Conservation (phyloP, 2,888 invertebrate species). For the Stenodera caucasica region DNA sequence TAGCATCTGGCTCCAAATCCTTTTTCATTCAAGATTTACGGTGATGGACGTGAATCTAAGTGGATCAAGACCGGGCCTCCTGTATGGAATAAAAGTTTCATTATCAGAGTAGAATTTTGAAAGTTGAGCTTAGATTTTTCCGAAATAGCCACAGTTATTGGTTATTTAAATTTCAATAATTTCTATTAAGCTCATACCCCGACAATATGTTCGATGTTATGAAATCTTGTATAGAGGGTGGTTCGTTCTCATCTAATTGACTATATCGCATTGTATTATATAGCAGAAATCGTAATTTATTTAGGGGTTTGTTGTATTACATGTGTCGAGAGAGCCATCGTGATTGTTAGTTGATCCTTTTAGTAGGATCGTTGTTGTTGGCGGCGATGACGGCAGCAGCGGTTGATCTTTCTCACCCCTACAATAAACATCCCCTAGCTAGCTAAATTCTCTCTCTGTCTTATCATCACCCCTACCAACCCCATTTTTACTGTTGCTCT, state of each 20-base stretch:
- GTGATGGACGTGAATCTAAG: conserved; percentile 3
- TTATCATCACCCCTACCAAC: background rate
- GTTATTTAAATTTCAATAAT: too few species aligned
- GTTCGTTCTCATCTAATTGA: conserved; percentile 4
- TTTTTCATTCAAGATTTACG: background rate
- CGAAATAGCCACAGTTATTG: too few species aligned
- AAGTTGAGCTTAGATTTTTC: background rate
- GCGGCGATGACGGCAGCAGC: conserved; percentile 1
- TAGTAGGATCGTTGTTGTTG: conserved; percentile 20
- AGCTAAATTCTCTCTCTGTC: background rate
- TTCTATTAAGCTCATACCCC: too few species aligned
- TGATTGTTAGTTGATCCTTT: conserved; percentile 27
- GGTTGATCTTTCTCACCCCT: conserved; percentile 6
- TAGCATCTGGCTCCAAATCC: conserved; percentile 1
- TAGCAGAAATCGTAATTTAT: conserved; percentile 42
- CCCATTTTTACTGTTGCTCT: background rate
- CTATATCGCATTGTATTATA: conserved; percentile 34
- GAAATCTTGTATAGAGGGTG: background rate
- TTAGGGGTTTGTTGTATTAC: conserved; percentile 34
- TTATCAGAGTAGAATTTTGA: background rate
- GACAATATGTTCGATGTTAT: background rate
- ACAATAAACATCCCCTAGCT: too few species aligned
- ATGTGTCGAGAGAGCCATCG: conserved; percentile 24
- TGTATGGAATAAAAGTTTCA: background rate
- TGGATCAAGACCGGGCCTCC: background rate